Evolutionary conservation across 92 coral and sea anemone species (phyloP), one percentile per base, ranked within the genome.

Genomic region (Pocillopora grandis): DNA sequence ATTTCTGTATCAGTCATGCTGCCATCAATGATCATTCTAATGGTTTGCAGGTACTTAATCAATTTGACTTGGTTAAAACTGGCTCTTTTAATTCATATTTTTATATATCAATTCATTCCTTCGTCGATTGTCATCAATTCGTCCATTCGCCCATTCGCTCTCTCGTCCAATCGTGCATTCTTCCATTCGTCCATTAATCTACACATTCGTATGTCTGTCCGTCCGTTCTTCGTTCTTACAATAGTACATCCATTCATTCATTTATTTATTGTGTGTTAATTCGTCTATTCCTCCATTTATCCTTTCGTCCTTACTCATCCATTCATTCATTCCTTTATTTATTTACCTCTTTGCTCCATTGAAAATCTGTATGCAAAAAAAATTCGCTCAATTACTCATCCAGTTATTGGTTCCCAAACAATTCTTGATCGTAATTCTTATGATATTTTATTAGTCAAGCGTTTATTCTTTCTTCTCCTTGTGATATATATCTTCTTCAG

Each of bases 1-100:
- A 52, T 90, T 18, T 76, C 91, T 16, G 70, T 86, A 19, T 49
- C 90, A 21, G 37, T 84, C 61, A 85, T 89, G 88, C 62, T 76
- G 61, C 89, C 93, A 0, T 88, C 94, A 5, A 76, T 90, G 27
- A 12, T 93, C 12, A 76, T 80, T 13, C 89, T 85, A 58, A n/a
- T 86, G 35, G 71, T 80, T 70, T 59, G 80, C 18, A 62, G 64
- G 97, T 93, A 86, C 52, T 42, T 3, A 42, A 42, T 42, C 52
- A 88, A 92, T 20, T 10, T 17, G 19, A 21, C 12, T 35, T 67
- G 20, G 4, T 14, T n/a, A 10, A n/a, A 16, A 4, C 15, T 61
- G 4, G 9, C 20, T 15, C 66, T 62, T 14, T 62, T 12, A 12
- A 59, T 59, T 12, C 62, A 7, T 59, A 16, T 59, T 10, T 59